These are phyloP conservation scores for Camponotus vicinus DNA, from an alignment of 1,140 invertebrate species.

Conservation along the genomic window DNA sequence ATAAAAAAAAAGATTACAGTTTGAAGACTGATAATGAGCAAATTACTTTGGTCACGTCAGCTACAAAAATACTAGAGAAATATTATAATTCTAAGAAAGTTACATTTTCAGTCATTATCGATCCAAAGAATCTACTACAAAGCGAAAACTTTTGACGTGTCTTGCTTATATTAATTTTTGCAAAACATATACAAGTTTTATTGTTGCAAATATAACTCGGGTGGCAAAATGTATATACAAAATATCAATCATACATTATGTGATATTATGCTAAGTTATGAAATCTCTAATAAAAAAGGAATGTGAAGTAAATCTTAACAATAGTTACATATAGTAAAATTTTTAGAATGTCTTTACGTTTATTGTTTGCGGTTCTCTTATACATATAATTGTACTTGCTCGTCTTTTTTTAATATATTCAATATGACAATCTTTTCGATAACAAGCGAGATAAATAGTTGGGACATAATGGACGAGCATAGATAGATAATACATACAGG, in stretches of 20 bases:
- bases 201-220: constrained; percentile 14
- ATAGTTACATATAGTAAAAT: neutral
- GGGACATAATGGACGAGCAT: constrained; percentile 18
- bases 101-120: constrained; percentile 39
- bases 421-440: constrained; percentile 26
- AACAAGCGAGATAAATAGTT: constrained; percentile 46
- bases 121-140: neutral
- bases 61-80: neutral
- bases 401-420: neutral
- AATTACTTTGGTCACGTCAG: neutral
- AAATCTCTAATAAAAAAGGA: neutral
- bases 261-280: neutral
- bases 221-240: neutral
- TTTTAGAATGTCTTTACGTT: neutral
- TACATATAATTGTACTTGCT: neutral
- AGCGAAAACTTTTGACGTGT: constrained; percentile 19
- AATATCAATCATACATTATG: constrained; percentile 23
- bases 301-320: neutral
- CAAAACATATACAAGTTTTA: constrained; percentile 26
- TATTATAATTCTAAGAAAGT: constrained; percentile 3
- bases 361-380: neutral
- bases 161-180: constrained; percentile 17
- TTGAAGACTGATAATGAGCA: neutral
- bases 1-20: neutral
- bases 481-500: constrained; percentile 55